Evolutionary conservation across 2,797 vertebrate species (phyloP).

Genomic region (Lepus oiostolus): DNA sequence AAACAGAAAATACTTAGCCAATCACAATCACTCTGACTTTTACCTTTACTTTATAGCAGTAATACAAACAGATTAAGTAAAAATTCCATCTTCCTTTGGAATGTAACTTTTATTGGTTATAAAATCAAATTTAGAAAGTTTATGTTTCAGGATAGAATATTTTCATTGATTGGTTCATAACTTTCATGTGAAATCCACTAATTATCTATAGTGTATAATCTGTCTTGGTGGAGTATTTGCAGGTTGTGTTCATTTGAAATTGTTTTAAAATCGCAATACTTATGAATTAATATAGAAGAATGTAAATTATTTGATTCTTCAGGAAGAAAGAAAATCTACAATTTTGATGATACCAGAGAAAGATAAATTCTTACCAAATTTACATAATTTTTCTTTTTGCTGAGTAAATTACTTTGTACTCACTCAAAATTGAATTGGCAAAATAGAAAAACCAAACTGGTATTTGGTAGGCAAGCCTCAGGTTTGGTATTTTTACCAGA

Average conservation of each 20-base stretch:
- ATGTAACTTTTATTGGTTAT: conserved; percentile 20
- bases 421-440: conserved; percentile 71
- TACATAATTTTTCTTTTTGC: conserved; percentile 60
- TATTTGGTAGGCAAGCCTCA: background rate
- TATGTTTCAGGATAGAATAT: conserved; percentile 31
- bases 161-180: conserved; percentile 19
- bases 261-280: background rate
- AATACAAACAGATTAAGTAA: conserved; percentile 28
- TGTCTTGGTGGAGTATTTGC: background rate
- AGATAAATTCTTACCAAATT: conserved; percentile 47
- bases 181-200: conserved; percentile 43
- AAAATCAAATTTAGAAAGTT: conserved; percentile 59
- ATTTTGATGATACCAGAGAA: conserved; percentile 21
- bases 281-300: background rate
- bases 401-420: conserved; percentile 55
- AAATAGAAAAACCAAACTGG: conserved; percentile 52
- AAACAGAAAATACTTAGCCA: background rate
- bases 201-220: background rate
- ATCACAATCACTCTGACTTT: background rate
- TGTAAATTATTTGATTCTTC: background rate
- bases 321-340: background rate
- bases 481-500: conserved; percentile 10
- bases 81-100: background rate
- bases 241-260: conserved; percentile 42
- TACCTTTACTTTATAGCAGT: conserved; percentile 21